A percentile compares a stretch with the other conserved stretches of the same genome.
Evolutionary conservation across 1,140 invertebrate species (phyloP).

Genomic region (silkworm (Bombyx mori)): DNA sequence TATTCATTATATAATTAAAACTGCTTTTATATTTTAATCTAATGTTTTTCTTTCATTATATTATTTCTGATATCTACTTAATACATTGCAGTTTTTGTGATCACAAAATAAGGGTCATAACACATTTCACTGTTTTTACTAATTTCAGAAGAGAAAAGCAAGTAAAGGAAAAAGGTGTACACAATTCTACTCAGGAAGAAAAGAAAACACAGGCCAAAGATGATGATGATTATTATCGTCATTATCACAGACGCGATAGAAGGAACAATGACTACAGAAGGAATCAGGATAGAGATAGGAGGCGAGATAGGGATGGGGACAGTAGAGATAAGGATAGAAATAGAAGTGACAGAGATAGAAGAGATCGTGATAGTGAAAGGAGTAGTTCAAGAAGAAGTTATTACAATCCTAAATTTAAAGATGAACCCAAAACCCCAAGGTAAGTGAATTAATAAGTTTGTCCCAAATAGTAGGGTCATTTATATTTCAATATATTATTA

Average conservation of each 20-base stretch:
- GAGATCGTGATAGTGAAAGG: constrained; percentile 61
- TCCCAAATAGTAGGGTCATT: no score
- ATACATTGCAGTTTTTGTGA: not conserved
- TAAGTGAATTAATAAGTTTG: constrained; percentile 15
- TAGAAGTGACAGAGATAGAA: constrained; percentile 53
- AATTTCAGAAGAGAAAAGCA: constrained; percentile 71
- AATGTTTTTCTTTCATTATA: no score
- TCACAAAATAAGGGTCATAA: not conserved
- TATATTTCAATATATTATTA: not conserved
- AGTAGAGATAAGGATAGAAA: constrained; percentile 28
- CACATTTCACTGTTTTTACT: not conserved
- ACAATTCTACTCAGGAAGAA: constrained; percentile 72
- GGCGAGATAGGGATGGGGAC: constrained; percentile 53
- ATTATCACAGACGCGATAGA: constrained; percentile 30
- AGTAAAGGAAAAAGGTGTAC: constrained; percentile 68
- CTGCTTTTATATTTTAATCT: no score
- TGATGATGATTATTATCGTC: constrained; percentile 45
- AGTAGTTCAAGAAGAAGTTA: constrained; percentile 74
- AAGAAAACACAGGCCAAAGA: constrained; percentile 53
- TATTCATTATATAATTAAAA: no score
- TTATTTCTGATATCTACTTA: not conserved
- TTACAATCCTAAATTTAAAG: constrained; percentile 79
- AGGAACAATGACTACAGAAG: constrained; percentile 31
- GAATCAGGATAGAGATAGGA: constrained; percentile 40
- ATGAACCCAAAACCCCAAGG: constrained; percentile 87